phyloP scores from a whole-genome alignment of 2,888 invertebrate genomes.

The Eubasilissa splendida region DNA sequence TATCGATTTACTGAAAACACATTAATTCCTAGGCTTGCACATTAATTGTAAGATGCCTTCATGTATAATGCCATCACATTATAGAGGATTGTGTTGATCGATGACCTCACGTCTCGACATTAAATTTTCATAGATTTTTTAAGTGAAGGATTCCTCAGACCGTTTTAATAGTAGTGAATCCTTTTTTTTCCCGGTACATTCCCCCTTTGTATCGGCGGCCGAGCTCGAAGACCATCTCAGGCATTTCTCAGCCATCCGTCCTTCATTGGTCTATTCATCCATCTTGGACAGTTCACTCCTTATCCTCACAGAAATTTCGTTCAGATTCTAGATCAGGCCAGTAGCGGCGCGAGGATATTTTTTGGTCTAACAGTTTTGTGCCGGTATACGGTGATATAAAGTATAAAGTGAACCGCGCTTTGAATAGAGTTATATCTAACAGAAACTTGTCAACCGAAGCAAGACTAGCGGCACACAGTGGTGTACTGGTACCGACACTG shows the following conservation, averaged over 20 bases:
- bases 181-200: slow-evolving; percentile 43
- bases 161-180: slow-evolving; percentile 45
- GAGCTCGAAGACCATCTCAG: slow-evolving; percentile 2
- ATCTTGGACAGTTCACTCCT: slow-evolving; percentile 26
- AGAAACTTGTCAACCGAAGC: no score
- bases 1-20: no score
- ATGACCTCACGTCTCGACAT: slow-evolving; percentile 18
- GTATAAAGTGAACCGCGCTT: no score
- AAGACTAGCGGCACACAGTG: no score
- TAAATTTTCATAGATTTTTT: slow-evolving; percentile 21
- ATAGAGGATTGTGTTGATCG: background rate
- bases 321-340: slow-evolving; percentile 15
- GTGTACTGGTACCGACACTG: no score
- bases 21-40: no score
- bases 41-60: no score
- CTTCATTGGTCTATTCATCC: slow-evolving; percentile 19
- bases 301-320: slow-evolving; percentile 4
- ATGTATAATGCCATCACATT: no score
- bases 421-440: no score
- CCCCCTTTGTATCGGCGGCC: slow-evolving; percentile 40
- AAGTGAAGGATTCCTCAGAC: slow-evolving; percentile 20
- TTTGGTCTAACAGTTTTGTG: background rate
- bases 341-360: slow-evolving; percentile 13
- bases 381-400: no score
- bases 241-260: slow-evolving; percentile 26